phyloP scores from a whole-genome alignment of 2,113 vertebrate species.

The Hemiprocne comata region DNA sequence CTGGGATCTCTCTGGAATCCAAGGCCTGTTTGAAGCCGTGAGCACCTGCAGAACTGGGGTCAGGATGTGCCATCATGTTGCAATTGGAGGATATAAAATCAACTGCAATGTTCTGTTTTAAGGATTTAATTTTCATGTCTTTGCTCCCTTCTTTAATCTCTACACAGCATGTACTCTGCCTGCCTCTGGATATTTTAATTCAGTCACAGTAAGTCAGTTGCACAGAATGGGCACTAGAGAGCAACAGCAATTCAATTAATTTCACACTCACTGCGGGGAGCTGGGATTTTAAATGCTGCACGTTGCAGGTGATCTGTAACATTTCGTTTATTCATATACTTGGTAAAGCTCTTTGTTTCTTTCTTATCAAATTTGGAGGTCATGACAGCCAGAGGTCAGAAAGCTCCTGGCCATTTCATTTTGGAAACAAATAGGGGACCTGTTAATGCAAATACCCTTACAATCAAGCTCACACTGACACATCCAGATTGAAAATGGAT shows the following conservation, averaged over 20 bases:
- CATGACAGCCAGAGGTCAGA: conserved; percentile 40
- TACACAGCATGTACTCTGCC: conserved; percentile 61
- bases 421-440: conserved; percentile 35
- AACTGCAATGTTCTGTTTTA: conserved; percentile 37
- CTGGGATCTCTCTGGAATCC: not conserved
- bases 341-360: conserved; percentile 40
- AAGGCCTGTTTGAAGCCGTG: not conserved
- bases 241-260: conserved; percentile 70
- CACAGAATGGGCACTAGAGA: conserved; percentile 67
- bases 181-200: conserved; percentile 70
- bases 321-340: not conserved
- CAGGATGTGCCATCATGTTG: not conserved
- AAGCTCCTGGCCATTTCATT: conserved; percentile 26
- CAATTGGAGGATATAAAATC: conserved; percentile 37
- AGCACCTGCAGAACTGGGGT: conserved; percentile 11
- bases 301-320: conserved; percentile 63
- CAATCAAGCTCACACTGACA: conserved; percentile 27
- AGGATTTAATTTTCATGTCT: conserved; percentile 65
- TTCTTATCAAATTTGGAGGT: conserved; percentile 35
- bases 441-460: conserved; percentile 3
- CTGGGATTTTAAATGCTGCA: conserved; percentile 56
- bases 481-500: conserved; percentile 8
- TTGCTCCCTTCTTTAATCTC: conserved; percentile 66
- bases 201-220: conserved; percentile 65
- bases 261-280: conserved; percentile 53